Evolutionary conservation across 2,888 invertebrate genomes (phyloP), one percentile per base, ranked within the genome.

Genomic region (Marronus borbonicus): DNA sequence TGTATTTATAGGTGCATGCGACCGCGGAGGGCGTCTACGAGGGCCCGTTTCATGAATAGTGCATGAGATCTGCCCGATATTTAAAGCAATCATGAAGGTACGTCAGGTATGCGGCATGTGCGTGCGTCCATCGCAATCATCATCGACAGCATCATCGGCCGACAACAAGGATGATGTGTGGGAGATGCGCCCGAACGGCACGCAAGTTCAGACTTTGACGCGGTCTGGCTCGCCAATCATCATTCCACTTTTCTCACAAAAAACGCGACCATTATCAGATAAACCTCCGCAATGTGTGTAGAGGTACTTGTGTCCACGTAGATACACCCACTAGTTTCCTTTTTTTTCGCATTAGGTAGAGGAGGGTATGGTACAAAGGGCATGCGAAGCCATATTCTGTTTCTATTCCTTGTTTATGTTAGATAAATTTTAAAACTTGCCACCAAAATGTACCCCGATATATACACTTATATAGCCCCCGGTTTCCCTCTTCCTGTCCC

Each of bases 81-180:
- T 76, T 84, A 82, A 81, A 80, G 82, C 78, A 83, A 84, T 84
- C 83, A 84, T 81, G 80, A 82, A 82, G 82, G 83, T 82, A 84
- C 84, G 82, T 77, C 44, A 80, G 84, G 84, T 84, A 84, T 84
- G 84, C 82, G 82, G 80, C 78, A 80, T 83, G 49, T 81, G 84
- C 83, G 84, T 84, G 83, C 82, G 82, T 82, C 81, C 81, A 81
- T 82, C 82, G 80, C 80, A 77, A 72, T 74, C 78, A 75, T 78
- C 77, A 77, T 50, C 75, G 66, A 77, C 80, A 80, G 80, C 80
- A 81, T 72, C 55, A 76, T n/a, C 7, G 17, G 17, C 52, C 52
- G 52, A 10, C 80, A 80, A 81, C 79, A 81, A 76, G 69, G 77
- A 78, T 82, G 81, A 78, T 82, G 81, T 83, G 84, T 84, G 84